Evolutionary conservation across 2,888 invertebrate species (phyloP).

Genomic region (Spodoptera picta): DNA sequence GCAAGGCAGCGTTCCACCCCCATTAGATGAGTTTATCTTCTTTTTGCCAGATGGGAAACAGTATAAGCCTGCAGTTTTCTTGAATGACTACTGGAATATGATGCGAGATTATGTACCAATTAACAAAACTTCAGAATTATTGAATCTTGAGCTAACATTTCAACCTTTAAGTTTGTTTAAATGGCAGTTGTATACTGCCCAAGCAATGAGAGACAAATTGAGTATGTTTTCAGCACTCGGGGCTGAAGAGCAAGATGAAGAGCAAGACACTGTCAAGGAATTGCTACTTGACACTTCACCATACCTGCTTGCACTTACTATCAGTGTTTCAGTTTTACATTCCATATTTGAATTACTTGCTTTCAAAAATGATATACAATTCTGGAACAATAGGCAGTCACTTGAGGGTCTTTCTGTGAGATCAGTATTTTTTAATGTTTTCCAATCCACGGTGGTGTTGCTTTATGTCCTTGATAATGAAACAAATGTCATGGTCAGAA

Average conservation of each 20-base stretch:
- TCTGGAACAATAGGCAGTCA: constrained; percentile 99
- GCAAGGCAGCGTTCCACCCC: constrained; percentile 96
- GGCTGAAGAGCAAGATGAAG: constrained; percentile 94
- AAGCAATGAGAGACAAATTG: constrained; percentile 97
- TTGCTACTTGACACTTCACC: constrained; percentile 99
- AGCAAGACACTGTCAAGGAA: constrained; percentile 97
- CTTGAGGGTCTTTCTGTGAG: constrained; percentile 99
- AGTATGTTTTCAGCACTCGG: constrained; percentile 90
- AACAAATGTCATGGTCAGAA: constrained; percentile 97
- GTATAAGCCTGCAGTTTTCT: constrained; percentile 97
- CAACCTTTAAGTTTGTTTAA: constrained; percentile 98
- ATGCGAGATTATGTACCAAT: constrained; percentile 97
- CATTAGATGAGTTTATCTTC: constrained; percentile 96
- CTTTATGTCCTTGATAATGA: constrained; percentile 99
- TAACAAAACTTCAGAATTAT: constrained; percentile 93
- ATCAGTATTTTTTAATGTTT: constrained; percentile 99
- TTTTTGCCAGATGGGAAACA: constrained; percentile 95
- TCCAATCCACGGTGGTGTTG: constrained; percentile 98
- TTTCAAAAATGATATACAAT: constrained; percentile 99
- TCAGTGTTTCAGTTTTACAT: constrained; percentile 97
- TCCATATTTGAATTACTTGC: constrained; percentile 99
- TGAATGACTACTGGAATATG: constrained; percentile 99
- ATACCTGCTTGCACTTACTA: constrained; percentile 96
- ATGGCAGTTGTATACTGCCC: constrained; percentile 99
- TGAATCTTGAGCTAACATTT: constrained; percentile 92